phyloP scores from a whole-genome alignment of 2,888 invertebrate species.

The Lamellibrachia satsuma region DNA sequence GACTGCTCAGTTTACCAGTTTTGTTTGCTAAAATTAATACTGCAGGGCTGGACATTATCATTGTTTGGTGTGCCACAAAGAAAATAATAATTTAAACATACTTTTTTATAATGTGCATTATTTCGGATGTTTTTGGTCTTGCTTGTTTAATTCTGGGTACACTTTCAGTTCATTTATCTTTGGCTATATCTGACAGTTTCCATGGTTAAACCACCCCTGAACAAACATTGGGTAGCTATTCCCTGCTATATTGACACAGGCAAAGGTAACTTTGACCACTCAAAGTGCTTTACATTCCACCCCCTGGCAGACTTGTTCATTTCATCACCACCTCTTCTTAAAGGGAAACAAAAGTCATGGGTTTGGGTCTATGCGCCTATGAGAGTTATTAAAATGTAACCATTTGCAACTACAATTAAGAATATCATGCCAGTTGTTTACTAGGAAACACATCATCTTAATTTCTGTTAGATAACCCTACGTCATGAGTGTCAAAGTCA shows the following conservation, averaged over 20 bases:
- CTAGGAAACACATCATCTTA: too few species aligned
- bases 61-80: not conserved
- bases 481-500: too few species aligned
- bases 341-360: too few species aligned
- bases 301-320: too few species aligned
- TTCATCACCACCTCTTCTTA: too few species aligned
- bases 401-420: too few species aligned
- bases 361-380: too few species aligned
- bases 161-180: not conserved
- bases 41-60: not conserved
- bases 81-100: not conserved
- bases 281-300: too few species aligned
- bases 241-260: not conserved
- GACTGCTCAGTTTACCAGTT: not conserved
- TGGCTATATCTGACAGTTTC: not conserved
- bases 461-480: too few species aligned
- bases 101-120: not conserved
- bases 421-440: too few species aligned
- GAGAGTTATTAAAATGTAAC: too few species aligned
- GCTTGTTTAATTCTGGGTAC: not conserved
- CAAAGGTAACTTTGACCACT: not conserved
- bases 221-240: not conserved
- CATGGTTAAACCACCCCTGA: not conserved
- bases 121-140: not conserved
- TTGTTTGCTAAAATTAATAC: not conserved